Percentiles rank a stretch among this genome's conserved stretches.
phyloP scores from a whole-genome alignment of 2,797 vertebrate species.

The Bradypodion ventrale region DNA sequence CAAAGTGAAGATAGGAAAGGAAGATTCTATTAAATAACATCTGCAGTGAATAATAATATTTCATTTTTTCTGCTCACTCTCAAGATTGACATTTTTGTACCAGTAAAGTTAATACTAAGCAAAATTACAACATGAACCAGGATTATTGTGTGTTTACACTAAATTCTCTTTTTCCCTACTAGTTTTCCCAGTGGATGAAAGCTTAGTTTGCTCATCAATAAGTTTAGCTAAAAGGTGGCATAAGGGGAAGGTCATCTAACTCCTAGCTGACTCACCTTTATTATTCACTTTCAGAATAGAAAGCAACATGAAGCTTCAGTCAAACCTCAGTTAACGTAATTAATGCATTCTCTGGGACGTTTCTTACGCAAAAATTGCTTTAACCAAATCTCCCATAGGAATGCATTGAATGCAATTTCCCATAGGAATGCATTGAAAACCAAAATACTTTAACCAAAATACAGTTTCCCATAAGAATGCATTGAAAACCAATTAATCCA shows the following conservation, averaged over 20 bases:
- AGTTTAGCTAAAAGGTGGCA: background rate
- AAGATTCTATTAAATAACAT: background rate
- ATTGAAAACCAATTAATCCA: no score
- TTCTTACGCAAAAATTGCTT: no score
- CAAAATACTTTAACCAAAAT: no score
- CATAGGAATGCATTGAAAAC: no score
- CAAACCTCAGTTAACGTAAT: no score
- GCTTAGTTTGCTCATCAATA: background rate
- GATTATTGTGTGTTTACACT: background rate
- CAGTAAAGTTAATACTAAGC: background rate
- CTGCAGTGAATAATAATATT: background rate
- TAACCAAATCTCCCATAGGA: no score
- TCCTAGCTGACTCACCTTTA: background rate
- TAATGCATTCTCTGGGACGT: no score
- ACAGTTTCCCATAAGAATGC: no score
- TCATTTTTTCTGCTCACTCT: background rate
- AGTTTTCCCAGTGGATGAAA: background rate
- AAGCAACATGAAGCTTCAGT: background rate
- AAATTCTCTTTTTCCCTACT: background rate
- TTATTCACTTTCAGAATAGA: background rate
- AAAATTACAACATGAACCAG: background rate
- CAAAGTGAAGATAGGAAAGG: background rate
- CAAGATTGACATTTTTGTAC: background rate
- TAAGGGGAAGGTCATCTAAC: background rate
- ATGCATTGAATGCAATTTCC: no score